phyloP scores from a whole-genome alignment of 2,888 invertebrate genomes.

The Acrobasis suavella region DNA sequence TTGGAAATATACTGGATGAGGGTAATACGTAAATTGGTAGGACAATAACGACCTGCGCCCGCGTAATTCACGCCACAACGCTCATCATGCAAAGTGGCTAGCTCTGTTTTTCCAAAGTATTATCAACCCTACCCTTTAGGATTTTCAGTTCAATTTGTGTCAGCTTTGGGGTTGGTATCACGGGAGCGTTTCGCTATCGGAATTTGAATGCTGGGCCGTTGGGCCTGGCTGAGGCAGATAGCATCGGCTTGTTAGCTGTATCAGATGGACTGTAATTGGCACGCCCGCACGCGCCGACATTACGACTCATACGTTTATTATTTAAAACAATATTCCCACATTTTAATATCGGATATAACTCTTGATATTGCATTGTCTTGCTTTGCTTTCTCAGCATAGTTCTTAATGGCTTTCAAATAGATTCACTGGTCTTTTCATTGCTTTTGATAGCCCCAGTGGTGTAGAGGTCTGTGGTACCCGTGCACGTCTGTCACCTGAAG shows the following conservation, averaged over 20 bases:
- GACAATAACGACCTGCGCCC: slow-evolving; percentile 67
- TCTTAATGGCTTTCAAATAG: neutral
- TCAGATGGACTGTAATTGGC: slow-evolving; percentile 81
- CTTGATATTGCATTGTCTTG: neutral
- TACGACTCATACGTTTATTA: slow-evolving; percentile 47
- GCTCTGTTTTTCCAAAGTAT: slow-evolving; percentile 29
- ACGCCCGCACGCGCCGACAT: slow-evolving; percentile 52
- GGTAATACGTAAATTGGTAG: slow-evolving; percentile 27
- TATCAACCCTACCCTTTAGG: slow-evolving; percentile 32
- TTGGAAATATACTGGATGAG: slow-evolving; percentile 22
- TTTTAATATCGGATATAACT: slow-evolving; percentile 20
- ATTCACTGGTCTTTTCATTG: too few species aligned
- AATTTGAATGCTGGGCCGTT: slow-evolving; percentile 66
- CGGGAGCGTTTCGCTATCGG: slow-evolving; percentile 64
- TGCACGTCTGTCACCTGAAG: too few species aligned
- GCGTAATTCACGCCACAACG: slow-evolving; percentile 79
- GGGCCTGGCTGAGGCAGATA: slow-evolving; percentile 54
- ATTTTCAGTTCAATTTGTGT: slow-evolving; percentile 31
- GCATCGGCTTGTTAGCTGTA: slow-evolving; percentile 80
- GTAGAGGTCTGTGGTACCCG: too few species aligned
- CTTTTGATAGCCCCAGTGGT: too few species aligned
- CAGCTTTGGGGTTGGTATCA: slow-evolving; percentile 51
- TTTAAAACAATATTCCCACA: slow-evolving; percentile 43
- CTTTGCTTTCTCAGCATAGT: neutral
- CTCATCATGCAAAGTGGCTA: slow-evolving; percentile 76